These are phyloP conservation scores for Atopsyche davidsoni DNA, from an alignment of 1,140 invertebrate species.

Conservation along the genomic window DNA sequence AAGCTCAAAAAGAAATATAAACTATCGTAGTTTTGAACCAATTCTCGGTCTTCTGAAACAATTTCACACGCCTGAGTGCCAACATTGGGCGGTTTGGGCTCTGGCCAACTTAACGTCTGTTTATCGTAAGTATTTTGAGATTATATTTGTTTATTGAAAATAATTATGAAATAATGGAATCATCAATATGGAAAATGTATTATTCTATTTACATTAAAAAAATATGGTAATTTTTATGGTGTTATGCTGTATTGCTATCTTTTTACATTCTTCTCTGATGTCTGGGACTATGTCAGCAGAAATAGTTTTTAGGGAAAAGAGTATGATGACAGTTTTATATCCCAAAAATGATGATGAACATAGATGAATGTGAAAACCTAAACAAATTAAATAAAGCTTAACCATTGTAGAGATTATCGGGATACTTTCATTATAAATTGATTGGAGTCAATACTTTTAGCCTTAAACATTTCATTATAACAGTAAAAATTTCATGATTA, in stretches of 20 bases:
- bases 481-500: no score
- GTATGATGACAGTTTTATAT: no score
- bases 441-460: no score
- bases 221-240: neutral
- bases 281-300: neutral
- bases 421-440: no score
- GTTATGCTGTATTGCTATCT: no score
- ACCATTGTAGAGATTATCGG: no score
- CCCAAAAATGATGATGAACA: no score
- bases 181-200: slow-evolving; percentile 7
- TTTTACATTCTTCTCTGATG: no score
- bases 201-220: slow-evolving; percentile 7
- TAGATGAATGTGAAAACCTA: no score
- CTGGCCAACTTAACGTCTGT: slow-evolving; percentile 91
- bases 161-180: slow-evolving; percentile 8
- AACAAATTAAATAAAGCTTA: no score
- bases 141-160: slow-evolving; percentile 3
- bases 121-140: slow-evolving; percentile 65
- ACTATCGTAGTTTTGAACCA: slow-evolving; percentile 93
- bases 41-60: slow-evolving; percentile 75
- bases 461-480: no score
- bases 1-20: slow-evolving; percentile 84
- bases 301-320: neutral
- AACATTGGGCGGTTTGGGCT: slow-evolving; percentile 97
- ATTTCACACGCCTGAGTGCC: slow-evolving; percentile 82